Evolutionary conservation across 2,888 invertebrate genomes (phyloP).

Genomic region (Agonopterix heracliana): DNA sequence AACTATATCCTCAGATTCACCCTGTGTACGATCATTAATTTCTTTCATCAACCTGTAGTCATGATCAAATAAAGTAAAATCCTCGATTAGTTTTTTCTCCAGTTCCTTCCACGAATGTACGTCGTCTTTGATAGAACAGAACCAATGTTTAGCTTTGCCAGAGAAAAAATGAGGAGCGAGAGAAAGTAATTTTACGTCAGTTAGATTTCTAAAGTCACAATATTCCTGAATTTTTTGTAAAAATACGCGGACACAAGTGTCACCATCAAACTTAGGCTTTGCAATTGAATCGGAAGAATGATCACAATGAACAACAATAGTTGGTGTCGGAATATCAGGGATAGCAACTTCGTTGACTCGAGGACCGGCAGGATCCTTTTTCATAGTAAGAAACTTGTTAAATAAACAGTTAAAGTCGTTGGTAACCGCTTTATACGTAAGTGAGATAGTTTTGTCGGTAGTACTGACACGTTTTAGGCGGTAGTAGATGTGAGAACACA

Average conservation of each 20-base stretch:
- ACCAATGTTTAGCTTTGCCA: slow-evolving; percentile 7
- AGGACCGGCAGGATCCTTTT: no score
- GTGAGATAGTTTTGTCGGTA: no score
- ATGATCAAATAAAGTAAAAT: slow-evolving; percentile 10
- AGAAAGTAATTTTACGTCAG: slow-evolving; percentile 4
- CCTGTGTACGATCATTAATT: slow-evolving; percentile 4
- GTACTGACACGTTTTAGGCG: no score
- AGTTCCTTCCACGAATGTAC: background rate
- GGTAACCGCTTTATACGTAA: no score
- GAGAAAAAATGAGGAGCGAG: slow-evolving; percentile 4
- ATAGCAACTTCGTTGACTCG: no score
- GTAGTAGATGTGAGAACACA: no score
- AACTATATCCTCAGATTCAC: slow-evolving; percentile 2
- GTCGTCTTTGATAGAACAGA: background rate
- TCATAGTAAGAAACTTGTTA: no score
- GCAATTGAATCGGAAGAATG: no score
- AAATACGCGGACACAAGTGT: slow-evolving; percentile 9
- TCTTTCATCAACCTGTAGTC: slow-evolving; percentile 9
- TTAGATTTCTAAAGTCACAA: background rate
- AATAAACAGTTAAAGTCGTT: no score
- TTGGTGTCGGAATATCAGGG: no score
- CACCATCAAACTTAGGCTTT: slow-evolving; percentile 9
- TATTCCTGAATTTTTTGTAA: slow-evolving; percentile 7
- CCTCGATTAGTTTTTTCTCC: background rate
- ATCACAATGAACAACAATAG: no score